Conservation (phyloP, 2,888 invertebrate genomes). For the Microchrysa polita region DNA sequence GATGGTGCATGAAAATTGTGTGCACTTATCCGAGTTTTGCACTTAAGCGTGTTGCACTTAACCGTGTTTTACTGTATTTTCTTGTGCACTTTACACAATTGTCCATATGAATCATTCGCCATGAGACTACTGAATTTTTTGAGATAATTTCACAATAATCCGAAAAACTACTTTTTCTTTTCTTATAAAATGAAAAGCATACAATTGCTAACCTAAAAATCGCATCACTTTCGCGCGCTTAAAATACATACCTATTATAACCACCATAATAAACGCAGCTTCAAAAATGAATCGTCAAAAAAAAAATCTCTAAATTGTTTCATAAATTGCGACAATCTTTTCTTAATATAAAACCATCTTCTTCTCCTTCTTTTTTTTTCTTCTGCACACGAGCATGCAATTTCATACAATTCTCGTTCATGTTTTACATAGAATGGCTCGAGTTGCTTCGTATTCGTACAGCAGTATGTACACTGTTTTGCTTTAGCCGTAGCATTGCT, state of each 20-base stretch:
- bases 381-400: neutral
- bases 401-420: neutral
- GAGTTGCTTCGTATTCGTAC: neutral
- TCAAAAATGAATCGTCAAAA: neutral
- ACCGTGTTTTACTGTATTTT: neutral
- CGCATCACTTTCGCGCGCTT: constrained; percentile 21
- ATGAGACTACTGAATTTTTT: neutral
- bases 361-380: too few species aligned
- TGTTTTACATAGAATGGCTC: neutral
- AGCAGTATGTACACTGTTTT: too few species aligned
- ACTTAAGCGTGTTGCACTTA: neutral
- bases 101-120: neutral
- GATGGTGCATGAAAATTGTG: too few species aligned
- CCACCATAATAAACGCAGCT: too few species aligned
- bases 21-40: too few species aligned
- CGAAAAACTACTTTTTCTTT: constrained; percentile 23
- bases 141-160: neutral
- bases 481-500: too few species aligned
- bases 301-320: neutral
- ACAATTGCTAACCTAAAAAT: neutral
- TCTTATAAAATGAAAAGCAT: constrained; percentile 14
- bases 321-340: too few species aligned
- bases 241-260: neutral
- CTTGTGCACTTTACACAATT: neutral
- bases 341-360: too few species aligned